These are phyloP conservation scores for Corythaixoides concolor DNA, from an alignment of 2,113 vertebrate genomes.

Conservation along the genomic window DNA sequence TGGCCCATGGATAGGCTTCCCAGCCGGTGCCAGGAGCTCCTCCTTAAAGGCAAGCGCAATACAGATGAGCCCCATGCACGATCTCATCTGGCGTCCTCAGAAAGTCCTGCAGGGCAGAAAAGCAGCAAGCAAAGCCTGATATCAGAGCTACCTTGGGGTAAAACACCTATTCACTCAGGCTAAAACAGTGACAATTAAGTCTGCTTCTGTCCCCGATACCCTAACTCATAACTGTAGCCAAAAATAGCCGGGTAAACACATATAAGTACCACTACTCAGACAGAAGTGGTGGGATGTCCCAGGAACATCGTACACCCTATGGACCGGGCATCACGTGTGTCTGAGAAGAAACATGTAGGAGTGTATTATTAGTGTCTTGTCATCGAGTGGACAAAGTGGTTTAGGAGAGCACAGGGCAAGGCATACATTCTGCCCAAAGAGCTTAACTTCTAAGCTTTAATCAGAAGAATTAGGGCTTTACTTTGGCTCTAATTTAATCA, in stretches of 20 bases:
- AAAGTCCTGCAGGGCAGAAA: not conserved
- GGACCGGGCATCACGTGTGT: accelerated
- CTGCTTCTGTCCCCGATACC: not conserved
- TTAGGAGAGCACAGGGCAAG: slow-evolving; percentile 34
- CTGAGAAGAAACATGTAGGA: not conserved
- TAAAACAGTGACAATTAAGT: not conserved
- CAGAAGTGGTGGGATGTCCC: not conserved
- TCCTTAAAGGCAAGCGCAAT: not conserved
- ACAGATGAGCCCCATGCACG: not conserved
- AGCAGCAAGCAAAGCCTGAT: not conserved
- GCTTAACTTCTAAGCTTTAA: slow-evolving; percentile 67
- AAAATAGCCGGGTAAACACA: not conserved
- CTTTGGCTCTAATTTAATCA: slow-evolving; percentile 51
- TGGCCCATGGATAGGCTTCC: not conserved
- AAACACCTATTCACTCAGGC: not conserved
- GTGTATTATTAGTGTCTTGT: not conserved
- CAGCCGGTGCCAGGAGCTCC: accelerated
- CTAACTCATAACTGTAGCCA: accelerated
- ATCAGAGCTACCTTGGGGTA: not conserved
- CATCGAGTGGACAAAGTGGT: slow-evolving; percentile 20
- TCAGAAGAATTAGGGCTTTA: slow-evolving; percentile 66
- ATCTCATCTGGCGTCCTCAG: not conserved
- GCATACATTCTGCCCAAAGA: not conserved
- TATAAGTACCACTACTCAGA: not conserved
- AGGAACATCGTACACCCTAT: not conserved